Conservation (phyloP, 2,113 vertebrate species). For the Isurus oxyrinchus region DNA sequence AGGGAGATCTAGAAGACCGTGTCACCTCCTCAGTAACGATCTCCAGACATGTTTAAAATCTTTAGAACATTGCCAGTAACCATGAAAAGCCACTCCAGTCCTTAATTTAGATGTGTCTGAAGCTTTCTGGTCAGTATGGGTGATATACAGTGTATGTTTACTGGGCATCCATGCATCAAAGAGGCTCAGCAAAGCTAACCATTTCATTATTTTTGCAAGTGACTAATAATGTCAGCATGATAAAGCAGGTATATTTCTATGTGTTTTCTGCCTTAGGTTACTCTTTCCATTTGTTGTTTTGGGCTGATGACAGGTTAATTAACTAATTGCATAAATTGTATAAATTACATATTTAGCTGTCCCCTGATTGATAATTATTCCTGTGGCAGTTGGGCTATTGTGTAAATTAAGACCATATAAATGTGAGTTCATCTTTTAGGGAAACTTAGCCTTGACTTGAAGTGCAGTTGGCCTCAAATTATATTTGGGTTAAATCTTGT, state of each 20-base stretch:
- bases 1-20: neutral
- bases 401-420: neutral
- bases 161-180: neutral
- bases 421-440: neutral
- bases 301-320: neutral
- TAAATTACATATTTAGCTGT: neutral
- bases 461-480: neutral
- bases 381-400: neutral
- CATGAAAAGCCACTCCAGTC: neutral
- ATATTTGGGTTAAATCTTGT: neutral
- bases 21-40: neutral
- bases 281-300: neutral
- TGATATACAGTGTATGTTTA: neutral
- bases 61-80: neutral
- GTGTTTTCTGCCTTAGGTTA: neutral
- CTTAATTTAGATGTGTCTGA: neutral
- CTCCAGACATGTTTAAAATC: neutral
- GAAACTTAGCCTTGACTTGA: neutral
- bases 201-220: neutral
- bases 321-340: neutral
- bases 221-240: neutral
- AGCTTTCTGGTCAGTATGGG: neutral
- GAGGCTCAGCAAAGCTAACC: neutral
- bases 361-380: neutral
- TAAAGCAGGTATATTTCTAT: neutral